Evolutionary conservation across 2,888 invertebrate genomes (phyloP).

Genomic region (Omphaloscelis lunosa): DNA sequence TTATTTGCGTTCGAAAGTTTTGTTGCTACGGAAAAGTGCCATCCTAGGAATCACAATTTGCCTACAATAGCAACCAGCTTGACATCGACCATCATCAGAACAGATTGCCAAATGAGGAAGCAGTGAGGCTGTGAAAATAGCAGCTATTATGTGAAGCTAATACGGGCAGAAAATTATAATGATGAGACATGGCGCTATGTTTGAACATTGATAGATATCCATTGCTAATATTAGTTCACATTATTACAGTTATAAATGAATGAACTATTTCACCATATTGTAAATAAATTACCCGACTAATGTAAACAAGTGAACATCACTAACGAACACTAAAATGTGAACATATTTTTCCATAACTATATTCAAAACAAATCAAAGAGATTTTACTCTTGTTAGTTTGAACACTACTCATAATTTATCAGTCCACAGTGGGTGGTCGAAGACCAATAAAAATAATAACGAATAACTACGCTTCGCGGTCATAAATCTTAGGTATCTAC

Average conservation of each 20-base stretch:
- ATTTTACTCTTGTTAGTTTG: neutral
- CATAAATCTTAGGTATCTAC: constrained; percentile 44
- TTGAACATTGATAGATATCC: constrained; percentile 4
- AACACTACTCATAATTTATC: neutral
- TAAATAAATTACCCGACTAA: neutral
- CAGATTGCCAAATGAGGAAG: neutral
- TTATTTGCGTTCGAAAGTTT: constrained; percentile 32
- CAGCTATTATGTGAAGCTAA: neutral
- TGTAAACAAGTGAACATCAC: neutral
- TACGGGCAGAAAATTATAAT: neutral
- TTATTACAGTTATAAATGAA: constrained; percentile 8
- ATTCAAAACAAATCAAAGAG: neutral
- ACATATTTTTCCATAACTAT: neutral
- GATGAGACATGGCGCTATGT: neutral
- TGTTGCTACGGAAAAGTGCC: constrained; percentile 16
- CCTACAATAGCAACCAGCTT: neutral
- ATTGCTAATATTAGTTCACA: neutral
- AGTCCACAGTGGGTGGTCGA: constrained; percentile 24
- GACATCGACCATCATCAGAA: neutral
- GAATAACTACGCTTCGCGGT: constrained; percentile 34
- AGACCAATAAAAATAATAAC: constrained; percentile 28
- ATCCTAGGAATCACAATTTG: neutral
- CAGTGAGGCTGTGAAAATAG: neutral
- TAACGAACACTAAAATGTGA: neutral
- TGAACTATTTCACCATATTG: constrained; percentile 5